These are phyloP conservation scores for Rhinella marina DNA, from an alignment of 2,797 vertebrate genomes.

Conservation along the genomic window DNA sequence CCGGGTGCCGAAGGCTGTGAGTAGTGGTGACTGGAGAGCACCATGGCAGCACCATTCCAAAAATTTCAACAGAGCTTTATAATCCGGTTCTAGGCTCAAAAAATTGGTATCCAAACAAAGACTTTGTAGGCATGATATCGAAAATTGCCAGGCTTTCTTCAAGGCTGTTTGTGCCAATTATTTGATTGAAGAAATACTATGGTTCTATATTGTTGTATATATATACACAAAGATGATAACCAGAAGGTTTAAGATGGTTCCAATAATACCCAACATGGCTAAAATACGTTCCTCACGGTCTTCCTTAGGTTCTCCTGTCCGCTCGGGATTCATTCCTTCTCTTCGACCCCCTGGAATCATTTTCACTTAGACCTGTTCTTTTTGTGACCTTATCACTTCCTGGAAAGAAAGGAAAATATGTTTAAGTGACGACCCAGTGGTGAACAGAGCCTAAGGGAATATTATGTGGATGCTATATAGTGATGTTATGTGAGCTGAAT, in stretches of 20 bases:
- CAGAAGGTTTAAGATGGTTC: slow-evolving; percentile 94
- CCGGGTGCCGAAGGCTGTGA: background rate
- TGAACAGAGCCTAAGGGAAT: background rate
- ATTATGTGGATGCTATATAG: background rate
- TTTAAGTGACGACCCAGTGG: too few species aligned
- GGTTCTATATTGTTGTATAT: slow-evolving; percentile 90
- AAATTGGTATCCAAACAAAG: background rate
- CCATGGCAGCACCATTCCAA: slow-evolving; percentile 1
- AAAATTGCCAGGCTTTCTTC: background rate
- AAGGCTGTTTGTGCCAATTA: background rate
- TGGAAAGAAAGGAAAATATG: background rate
- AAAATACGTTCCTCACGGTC: slow-evolving; percentile 90
- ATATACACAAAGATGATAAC: slow-evolving; percentile 99
- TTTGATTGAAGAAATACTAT: background rate
- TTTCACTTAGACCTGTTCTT: slow-evolving; percentile 78
- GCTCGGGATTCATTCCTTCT: slow-evolving; percentile 74
- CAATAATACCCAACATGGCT: slow-evolving; percentile 96
- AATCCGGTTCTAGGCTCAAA: background rate
- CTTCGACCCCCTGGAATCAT: slow-evolving; percentile 81
- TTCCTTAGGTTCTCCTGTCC: slow-evolving; percentile 71
- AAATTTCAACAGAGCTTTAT: background rate
- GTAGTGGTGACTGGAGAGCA: background rate
- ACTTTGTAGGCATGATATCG: background rate
- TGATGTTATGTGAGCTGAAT: background rate
- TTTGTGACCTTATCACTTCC: slow-evolving; percentile 64